Conservation (phyloP, 2,113 vertebrate genomes). For the Lipophrys pholis region DNA sequence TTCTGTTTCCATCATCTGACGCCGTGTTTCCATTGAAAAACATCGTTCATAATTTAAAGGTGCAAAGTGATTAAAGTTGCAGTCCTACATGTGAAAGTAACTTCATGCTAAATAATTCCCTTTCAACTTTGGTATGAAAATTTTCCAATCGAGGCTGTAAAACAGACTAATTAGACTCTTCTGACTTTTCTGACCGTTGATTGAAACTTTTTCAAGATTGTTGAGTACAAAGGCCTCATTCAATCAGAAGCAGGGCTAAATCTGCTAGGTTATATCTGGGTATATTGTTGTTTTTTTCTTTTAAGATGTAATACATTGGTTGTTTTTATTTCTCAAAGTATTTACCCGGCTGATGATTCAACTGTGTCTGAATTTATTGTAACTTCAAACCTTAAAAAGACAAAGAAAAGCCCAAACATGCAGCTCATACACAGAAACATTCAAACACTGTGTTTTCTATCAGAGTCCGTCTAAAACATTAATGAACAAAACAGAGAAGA, state of each 20-base stretch:
- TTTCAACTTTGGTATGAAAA: conserved; percentile 10
- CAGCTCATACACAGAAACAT: no score
- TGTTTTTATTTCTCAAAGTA: not conserved
- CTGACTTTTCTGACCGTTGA: not conserved
- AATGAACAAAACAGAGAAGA: no score
- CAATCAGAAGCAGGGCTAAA: not conserved
- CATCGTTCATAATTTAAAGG: conserved; percentile 40
- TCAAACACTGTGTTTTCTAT: no score
- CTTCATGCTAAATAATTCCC: conserved; percentile 25
- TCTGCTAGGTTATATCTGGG: not conserved
- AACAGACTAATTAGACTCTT: not conserved
- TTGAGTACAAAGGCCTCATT: not conserved
- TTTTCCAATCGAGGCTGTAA: not conserved
- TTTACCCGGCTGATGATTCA: not conserved
- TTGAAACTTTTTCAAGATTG: not conserved
- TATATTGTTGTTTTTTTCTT: not conserved
- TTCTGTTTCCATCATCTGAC: conserved; percentile 24
- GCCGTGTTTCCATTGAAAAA: conserved; percentile 21
- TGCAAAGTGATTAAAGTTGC: conserved; percentile 15
- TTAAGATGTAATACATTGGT: not conserved
- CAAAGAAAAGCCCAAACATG: no score
- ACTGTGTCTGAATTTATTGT: no score
- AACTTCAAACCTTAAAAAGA: no score
- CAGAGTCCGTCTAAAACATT: no score
- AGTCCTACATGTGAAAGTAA: conserved; percentile 19